A percentile compares a stretch with the other conserved stretches of the same genome.
Conservation (phyloP, 1,140 invertebrate genomes). For the Aphaenogaster floridana region DNA sequence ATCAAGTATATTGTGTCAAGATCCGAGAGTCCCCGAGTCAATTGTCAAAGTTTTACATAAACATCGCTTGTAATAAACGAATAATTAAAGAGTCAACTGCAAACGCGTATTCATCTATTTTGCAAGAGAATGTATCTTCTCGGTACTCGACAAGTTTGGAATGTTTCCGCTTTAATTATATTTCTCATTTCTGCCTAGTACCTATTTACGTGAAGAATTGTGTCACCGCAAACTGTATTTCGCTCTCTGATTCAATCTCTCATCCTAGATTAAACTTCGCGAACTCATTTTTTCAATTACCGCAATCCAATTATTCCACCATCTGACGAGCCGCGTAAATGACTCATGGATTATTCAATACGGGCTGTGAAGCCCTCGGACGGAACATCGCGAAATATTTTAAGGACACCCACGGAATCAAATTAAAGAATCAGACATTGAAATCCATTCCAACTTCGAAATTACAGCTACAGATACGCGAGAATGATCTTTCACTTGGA, state of each 20-base stretch:
- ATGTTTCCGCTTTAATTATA: neutral
- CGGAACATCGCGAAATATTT: conserved; percentile 11
- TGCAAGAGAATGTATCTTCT: neutral
- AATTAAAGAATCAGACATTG: neutral
- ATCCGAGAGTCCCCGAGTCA: neutral
- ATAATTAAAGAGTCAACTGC: conserved; percentile 22
- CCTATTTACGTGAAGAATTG: conserved; percentile 20
- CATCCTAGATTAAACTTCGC: conserved; percentile 39
- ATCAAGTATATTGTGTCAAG: neutral
- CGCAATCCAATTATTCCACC: conserved; percentile 33
- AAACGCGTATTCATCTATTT: conserved; percentile 15
- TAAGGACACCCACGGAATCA: neutral
- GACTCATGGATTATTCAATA: conserved; percentile 35
- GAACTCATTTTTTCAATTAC: conserved; percentile 44
- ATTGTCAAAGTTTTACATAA: neutral
- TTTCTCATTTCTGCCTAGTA: conserved; percentile 7
- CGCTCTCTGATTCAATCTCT: conserved; percentile 7
- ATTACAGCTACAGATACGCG: neutral
- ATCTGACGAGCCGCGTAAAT: conserved; percentile 31
- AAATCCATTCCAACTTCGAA: neutral
- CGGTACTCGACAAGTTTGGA: neutral
- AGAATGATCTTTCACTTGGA: neutral
- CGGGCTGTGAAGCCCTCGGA: neutral
- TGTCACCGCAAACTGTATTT: conserved; percentile 26
- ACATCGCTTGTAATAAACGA: neutral